These are phyloP conservation scores for Carduelis carduelis DNA, from an alignment of 2,797 vertebrate species.

Conservation along the genomic window DNA sequence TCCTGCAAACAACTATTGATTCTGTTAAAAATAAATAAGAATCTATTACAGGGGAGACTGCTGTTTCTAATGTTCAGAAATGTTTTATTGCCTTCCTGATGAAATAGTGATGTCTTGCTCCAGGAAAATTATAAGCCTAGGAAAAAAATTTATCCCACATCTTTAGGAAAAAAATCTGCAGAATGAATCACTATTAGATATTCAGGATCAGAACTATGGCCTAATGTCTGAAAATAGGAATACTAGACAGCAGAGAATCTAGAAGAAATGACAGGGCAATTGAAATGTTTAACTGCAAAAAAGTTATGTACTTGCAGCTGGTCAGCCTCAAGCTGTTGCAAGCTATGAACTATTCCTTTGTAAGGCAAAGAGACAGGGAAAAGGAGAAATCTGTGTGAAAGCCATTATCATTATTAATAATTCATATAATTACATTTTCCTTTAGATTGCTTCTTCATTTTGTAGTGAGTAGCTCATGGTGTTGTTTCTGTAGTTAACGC, in stretches of 20 bases:
- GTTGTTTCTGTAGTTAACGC: not conserved
- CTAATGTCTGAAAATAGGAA: not conserved
- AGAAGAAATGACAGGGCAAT: not conserved
- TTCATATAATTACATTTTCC: not conserved
- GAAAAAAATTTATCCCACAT: not conserved
- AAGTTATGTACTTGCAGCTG: not conserved
- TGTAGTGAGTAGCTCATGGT: not conserved
- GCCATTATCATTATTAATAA: not conserved
- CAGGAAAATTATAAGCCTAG: slow-evolving; percentile 50
- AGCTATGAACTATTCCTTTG: not conserved
- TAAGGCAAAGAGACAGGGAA: not conserved
- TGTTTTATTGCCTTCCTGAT: slow-evolving; percentile 65
- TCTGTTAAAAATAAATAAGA: slow-evolving; percentile 77
- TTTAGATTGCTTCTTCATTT: slow-evolving; percentile 10
- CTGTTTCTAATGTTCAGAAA: slow-evolving; percentile 59
- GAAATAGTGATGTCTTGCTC: slow-evolving; percentile 59
- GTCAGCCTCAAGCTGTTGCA: not conserved
- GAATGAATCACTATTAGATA: not conserved
- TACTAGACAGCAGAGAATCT: not conserved
- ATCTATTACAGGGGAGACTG: slow-evolving; percentile 62
- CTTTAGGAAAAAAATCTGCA: not conserved
- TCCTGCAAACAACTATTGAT: slow-evolving; percentile 77
- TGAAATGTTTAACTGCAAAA: not conserved
- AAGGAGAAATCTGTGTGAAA: not conserved
- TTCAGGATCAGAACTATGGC: not conserved